Conservation (phyloP, 2,113 vertebrate species). For the Orcinus orca region DNA sequence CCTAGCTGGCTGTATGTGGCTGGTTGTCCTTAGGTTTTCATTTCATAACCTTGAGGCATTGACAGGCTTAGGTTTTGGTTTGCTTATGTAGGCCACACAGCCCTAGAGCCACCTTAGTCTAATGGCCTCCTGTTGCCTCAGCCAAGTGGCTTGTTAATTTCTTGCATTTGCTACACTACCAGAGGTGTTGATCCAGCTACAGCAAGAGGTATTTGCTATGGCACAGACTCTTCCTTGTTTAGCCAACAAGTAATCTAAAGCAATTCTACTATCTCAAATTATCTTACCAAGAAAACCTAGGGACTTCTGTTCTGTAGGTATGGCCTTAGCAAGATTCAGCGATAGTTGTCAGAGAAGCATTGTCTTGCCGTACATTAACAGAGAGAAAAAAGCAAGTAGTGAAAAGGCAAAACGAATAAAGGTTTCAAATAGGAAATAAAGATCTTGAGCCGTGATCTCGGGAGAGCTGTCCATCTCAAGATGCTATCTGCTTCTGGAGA, state of each 20-base stretch:
- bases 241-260: neutral
- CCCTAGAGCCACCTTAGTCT: neutral
- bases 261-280: neutral
- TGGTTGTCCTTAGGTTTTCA: neutral
- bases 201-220: neutral
- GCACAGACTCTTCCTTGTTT: neutral
- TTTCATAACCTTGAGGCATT: neutral
- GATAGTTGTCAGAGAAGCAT: neutral
- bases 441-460: neutral
- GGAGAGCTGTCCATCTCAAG: neutral
- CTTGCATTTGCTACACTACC: neutral
- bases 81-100: neutral
- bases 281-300: neutral
- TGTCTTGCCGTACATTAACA: neutral
- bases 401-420: neutral
- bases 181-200: neutral
- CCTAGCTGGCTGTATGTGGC: neutral
- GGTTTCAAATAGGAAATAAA: neutral
- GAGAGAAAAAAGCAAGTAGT: neutral
- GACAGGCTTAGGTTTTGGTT: neutral
- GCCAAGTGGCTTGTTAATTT: neutral
- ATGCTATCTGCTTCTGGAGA: neutral
- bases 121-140: neutral
- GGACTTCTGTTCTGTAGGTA: neutral
- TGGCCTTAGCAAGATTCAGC: neutral